Base-by-base conservation (phyloP, 1,140 invertebrate genomes). In the Euura lappo region DNA sequence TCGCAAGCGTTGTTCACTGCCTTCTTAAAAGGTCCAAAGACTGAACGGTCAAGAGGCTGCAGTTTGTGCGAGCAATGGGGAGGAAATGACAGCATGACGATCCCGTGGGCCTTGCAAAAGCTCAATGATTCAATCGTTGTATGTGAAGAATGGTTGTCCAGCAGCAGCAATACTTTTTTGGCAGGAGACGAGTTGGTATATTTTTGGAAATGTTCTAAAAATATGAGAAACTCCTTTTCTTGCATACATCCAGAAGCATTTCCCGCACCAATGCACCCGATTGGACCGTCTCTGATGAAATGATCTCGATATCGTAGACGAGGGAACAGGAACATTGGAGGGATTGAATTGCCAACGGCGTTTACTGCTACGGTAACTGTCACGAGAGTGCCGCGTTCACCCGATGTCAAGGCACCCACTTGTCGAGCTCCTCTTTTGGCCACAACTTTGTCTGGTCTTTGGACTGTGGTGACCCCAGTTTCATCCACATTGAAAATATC, bases 401-500 rank as follows among this genome's bases (percentile, higher is more conserved):
- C 81, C 43, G 82, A 86, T 3, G 85, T 87, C 4, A 86, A 72
- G 65, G 72, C 64, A 47, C 86, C 83, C 42, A 90, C 83, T 80
- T 89, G 84, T 72, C 84, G 84, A 45, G 75, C 69, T 47, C 86
- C 87, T 79, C 78, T 81, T 71, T 71, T 76, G 44, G 84, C 80
- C 65, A 88, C 74, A 44, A 88, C 76, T 70, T 79, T 84, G 45
- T 72, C 67, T 13, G 82, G 80, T 70, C 79, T 81, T 65, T 83
- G 79, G 3, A 86, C 84, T 6, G 84, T 85, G 51, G 79, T 79
- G 44, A 84, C 70, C 13, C 84, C 85, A 4, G 85, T 86, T 78
- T 89, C 87, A 79, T 89, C 87, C 10, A 88, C 77, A 76, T 90
- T 89, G 69, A 81, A 89, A 43, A 90, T 88, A 74, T 79, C 47